Percentiles rank a stretch among this genome's conserved stretches.
Evolutionary conservation across 2,797 vertebrate species (phyloP).

Genomic region (Leptodactylus fallax): DNA sequence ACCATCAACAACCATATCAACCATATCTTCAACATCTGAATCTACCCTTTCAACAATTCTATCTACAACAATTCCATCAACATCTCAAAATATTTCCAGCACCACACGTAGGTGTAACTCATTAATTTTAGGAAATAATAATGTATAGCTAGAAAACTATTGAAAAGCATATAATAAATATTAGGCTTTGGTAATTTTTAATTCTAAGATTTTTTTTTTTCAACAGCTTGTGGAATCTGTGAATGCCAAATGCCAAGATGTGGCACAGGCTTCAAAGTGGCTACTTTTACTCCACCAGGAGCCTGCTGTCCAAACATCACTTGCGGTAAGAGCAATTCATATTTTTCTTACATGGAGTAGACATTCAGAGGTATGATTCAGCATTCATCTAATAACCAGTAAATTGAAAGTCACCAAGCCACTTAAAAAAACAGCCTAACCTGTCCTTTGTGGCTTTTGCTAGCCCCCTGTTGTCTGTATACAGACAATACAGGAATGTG

Average conservation of each 20-base stretch:
- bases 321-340: conserved; percentile 39
- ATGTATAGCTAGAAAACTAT: background rate
- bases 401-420: no score
- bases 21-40: conserved; percentile 1
- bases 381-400: no score
- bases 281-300: conserved; percentile 33
- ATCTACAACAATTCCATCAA: conserved; percentile 7
- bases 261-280: conserved; percentile 26
- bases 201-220: background rate
- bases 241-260: conserved; percentile 51
- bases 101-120: conserved; percentile 26
- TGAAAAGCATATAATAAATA: background rate
- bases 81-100: conserved; percentile 13
- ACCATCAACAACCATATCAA: background rate
- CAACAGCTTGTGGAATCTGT: conserved; percentile 43
- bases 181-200: background rate
- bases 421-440: no score
- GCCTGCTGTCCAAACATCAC: conserved; percentile 52
- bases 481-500: no score
- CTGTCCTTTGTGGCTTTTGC: no score
- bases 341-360: no score
- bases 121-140: background rate
- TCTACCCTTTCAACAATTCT: background rate
- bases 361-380: no score
- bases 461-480: no score